A percentile compares a stretch with the other conserved stretches of the same genome.
Conservation (phyloP, 2,888 invertebrate genomes). For the Folsomia candida region DNA sequence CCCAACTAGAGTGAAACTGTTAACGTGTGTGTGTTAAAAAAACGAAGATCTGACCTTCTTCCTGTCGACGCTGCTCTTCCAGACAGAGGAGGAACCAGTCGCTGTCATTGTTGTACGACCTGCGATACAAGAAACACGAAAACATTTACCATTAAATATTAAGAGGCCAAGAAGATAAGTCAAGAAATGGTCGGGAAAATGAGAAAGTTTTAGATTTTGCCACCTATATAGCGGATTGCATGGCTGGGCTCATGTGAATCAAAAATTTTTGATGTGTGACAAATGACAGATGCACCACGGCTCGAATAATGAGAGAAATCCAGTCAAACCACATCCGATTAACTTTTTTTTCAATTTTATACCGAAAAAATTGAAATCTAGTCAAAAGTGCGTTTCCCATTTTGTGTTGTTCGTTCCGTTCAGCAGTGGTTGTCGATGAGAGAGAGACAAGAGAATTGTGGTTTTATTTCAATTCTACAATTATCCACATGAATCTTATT, state of each 20-base stretch:
- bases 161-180: too few species aligned
- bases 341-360: not conserved
- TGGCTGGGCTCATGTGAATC: not conserved
- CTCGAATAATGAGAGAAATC: not conserved
- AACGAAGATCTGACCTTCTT: not conserved
- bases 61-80: conserved; percentile 34
- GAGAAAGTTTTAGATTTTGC: not conserved
- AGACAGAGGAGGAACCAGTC: conserved; percentile 43
- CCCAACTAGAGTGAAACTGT: too few species aligned
- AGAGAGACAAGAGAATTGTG: not conserved
- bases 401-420: too few species aligned
- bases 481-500: not conserved
- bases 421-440: too few species aligned
- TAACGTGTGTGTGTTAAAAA: too few species aligned
- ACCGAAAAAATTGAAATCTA: not conserved
- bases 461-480: not conserved
- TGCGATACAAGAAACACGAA: conserved; percentile 26
- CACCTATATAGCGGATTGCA: not conserved
- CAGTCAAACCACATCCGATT: conserved; percentile 3
- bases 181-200: not conserved
- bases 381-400: not conserved
- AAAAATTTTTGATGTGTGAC: not conserved
- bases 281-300: not conserved
- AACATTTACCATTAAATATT: conserved; percentile 10
- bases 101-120: conserved; percentile 36